A percentile compares a stretch with the other conserved stretches of the same genome.
These are phyloP conservation scores for Lasiurus borealis DNA, from an alignment of 2,113 vertebrate genomes.

Conservation along the genomic window DNA sequence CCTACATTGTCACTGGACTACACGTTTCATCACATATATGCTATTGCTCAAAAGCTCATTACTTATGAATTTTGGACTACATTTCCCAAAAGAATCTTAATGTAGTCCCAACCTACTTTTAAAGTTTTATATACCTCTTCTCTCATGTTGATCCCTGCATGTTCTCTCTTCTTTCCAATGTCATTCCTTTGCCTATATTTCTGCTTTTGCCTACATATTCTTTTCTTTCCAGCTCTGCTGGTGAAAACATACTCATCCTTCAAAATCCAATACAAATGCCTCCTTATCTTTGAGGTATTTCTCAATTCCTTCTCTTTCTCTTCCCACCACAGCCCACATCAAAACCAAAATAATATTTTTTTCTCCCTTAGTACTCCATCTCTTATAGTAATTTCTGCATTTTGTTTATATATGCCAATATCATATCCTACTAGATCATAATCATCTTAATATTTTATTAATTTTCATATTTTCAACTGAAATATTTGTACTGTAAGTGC, in stretches of 20 bases:
- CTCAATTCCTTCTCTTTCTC: not conserved
- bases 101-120: constrained; percentile 9
- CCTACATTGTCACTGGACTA: constrained; percentile 2
- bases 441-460: constrained; percentile 56
- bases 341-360: constrained; percentile 43
- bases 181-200: constrained; percentile 39
- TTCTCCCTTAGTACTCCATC: not conserved
- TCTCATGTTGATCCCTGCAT: not conserved
- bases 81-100: constrained; percentile 4
- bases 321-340: not conserved
- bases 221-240: constrained; percentile 17
- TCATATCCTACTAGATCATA: not conserved
- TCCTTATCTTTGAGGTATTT: not conserved
- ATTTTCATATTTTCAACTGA: not conserved
- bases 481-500: constrained; percentile 18
- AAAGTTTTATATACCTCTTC: constrained; percentile 43
- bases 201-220: not conserved
- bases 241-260: not conserved
- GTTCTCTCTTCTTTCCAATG: not conserved
- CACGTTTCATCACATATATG: not conserved
- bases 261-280: not conserved
- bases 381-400: constrained; percentile 30
- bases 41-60: not conserved
- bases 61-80: constrained; percentile 9
- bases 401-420: not conserved